Conservation (phyloP, 2,888 invertebrate genomes). For the Acronicta leporina region DNA sequence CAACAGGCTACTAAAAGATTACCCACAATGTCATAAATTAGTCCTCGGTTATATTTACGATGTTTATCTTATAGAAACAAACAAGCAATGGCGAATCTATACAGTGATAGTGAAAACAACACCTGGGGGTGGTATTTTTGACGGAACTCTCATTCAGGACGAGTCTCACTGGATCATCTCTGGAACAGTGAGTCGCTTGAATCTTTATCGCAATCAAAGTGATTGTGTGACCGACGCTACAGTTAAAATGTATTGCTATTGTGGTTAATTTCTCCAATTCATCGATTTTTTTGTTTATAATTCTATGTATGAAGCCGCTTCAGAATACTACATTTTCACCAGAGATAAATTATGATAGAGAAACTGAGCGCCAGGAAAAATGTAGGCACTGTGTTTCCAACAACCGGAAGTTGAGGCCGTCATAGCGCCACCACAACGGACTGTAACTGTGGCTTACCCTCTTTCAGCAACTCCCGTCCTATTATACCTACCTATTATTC, state of each 20-base stretch:
- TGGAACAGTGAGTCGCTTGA: slow-evolving; percentile 93
- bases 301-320: too few relatives aligned
- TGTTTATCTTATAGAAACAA: slow-evolving; percentile 86
- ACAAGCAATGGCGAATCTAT: slow-evolving; percentile 82
- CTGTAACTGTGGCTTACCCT: too few relatives aligned
- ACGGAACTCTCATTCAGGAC: slow-evolving; percentile 90
- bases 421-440: too few relatives aligned
- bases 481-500: too few relatives aligned
- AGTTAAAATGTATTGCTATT: slow-evolving; percentile 93
- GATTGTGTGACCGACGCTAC: slow-evolving; percentile 91
- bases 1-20: slow-evolving; percentile 89
- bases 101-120: slow-evolving; percentile 88
- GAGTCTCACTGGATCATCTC: slow-evolving; percentile 78
- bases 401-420: too few relatives aligned
- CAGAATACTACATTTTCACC: too few relatives aligned
- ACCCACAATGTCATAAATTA: slow-evolving; percentile 90
- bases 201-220: slow-evolving; percentile 93
- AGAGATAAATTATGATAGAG: too few relatives aligned
- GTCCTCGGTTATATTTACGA: slow-evolving; percentile 76
- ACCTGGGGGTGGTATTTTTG: slow-evolving; percentile 92
- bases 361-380: too few relatives aligned
- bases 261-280: slow-evolving; percentile 64
- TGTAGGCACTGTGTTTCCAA: too few relatives aligned
- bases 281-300: neutral
- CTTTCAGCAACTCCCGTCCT: too few relatives aligned